A percentile compares a stretch with the other conserved stretches of the same genome.
phyloP scores from a whole-genome alignment of 1,140 invertebrate species.

The Asbolus verrucosus region DNA sequence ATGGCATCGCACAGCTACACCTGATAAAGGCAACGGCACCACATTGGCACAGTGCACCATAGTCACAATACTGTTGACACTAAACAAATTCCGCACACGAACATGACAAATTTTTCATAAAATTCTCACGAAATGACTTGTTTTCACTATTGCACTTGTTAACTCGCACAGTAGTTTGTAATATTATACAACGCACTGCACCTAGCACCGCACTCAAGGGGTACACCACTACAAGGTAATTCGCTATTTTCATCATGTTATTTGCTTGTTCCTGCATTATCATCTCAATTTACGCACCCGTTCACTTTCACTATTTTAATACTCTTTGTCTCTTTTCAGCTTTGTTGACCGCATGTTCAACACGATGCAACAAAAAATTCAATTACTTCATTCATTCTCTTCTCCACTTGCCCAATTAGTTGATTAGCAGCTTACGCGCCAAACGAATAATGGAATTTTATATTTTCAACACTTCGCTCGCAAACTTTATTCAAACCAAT shows the following conservation, averaged over 20 bases:
- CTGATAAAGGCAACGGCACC: conserved; percentile 24
- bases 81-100: no score
- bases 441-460: conserved; percentile 1
- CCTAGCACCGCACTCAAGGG: conserved; percentile 34
- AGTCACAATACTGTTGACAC: neutral
- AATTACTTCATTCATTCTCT: conserved; percentile 30
- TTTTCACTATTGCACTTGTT: conserved; percentile 41
- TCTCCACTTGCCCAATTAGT: conserved; percentile 19
- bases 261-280: neutral
- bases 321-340: conserved; percentile 20
- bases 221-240: conserved; percentile 39
- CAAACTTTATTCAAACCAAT: neutral
- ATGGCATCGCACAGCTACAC: conserved; percentile 47
- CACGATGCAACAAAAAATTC: conserved; percentile 30
- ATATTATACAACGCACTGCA: conserved; percentile 35
- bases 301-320: conserved; percentile 1
- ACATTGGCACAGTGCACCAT: neutral
- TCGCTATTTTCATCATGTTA: conserved; percentile 32
- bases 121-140: conserved; percentile 33
- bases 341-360: conserved; percentile 35
- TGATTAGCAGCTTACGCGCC: conserved; percentile 1
- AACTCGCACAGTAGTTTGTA: conserved; percentile 44
- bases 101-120: conserved; percentile 20
- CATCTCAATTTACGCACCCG: neutral
- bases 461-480: neutral